Evolutionary conservation across 2,113 vertebrate species (phyloP).

Genomic region (Grus americana): DNA sequence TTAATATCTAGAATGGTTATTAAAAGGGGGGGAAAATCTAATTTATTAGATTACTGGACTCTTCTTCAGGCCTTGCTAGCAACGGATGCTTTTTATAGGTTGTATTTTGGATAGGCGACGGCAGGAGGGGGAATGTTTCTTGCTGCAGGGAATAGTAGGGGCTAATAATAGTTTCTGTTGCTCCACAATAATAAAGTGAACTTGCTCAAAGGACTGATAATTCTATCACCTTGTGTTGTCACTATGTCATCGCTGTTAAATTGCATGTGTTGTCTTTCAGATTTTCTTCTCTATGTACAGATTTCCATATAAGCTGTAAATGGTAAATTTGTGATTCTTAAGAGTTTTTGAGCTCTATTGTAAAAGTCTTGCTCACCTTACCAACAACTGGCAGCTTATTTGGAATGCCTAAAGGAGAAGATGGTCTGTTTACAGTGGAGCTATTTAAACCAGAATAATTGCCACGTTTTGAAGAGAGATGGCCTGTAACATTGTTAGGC

Average conservation of each 20-base stretch:
- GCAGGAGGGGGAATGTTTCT: neutral
- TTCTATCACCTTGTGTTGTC: neutral
- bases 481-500: neutral
- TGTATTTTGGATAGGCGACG: neutral
- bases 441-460: neutral
- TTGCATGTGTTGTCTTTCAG: neutral
- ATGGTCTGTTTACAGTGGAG: neutral
- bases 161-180: neutral
- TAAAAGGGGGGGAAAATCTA: neutral
- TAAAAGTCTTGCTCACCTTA: neutral
- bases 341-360: neutral
- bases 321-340: neutral
- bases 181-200: neutral
- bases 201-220: neutral
- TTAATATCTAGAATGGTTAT: neutral
- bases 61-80: neutral
- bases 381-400: neutral
- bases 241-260: neutral
- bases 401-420: neutral
- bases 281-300: neutral
- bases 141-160: neutral
- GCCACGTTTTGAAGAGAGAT: neutral
- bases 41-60: neutral
- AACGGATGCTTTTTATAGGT: neutral
- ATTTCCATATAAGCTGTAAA: neutral